phyloP scores from a whole-genome alignment of 1,140 invertebrate genomes.

The Aricia agestis region DNA sequence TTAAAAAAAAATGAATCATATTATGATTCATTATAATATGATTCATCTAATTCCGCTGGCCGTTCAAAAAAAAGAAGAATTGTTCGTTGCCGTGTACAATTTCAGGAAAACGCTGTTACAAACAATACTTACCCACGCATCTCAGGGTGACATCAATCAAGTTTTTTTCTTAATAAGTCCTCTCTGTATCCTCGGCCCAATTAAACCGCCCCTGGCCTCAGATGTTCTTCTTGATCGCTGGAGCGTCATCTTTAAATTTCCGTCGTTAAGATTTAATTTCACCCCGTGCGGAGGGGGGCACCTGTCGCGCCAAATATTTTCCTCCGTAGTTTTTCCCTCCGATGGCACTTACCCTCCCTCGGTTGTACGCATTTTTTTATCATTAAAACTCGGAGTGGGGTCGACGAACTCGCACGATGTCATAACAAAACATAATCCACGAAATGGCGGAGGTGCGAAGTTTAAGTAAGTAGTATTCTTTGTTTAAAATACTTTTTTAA shows the following conservation, averaged over 20 bases:
- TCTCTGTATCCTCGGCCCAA: constrained; percentile 58
- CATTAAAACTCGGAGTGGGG: constrained; percentile 72
- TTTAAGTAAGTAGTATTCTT: not conserved
- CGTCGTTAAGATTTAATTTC: constrained; percentile 76
- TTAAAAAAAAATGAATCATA: too few species aligned
- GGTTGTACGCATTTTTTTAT: constrained; percentile 75
- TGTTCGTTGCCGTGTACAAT: too few species aligned
- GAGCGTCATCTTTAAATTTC: constrained; percentile 76
- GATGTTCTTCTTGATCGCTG: constrained; percentile 73
- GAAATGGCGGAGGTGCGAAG: constrained; percentile 7
- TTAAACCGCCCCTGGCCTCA: constrained; percentile 68
- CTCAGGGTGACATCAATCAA: constrained; percentile 48
- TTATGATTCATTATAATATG: too few species aligned
- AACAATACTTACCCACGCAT: not conserved
- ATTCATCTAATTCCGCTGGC: too few species aligned
- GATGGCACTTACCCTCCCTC: constrained; percentile 71
- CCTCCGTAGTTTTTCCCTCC: constrained; percentile 73
- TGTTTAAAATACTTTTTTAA: not conserved
- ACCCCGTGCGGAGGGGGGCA: constrained; percentile 41
- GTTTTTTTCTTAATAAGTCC: constrained; percentile 38
- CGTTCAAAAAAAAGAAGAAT: too few species aligned
- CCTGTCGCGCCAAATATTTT: constrained; percentile 76
- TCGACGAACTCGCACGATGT: constrained; percentile 69
- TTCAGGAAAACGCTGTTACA: not conserved
- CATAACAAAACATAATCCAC: constrained; percentile 71